These are phyloP conservation scores for Heliconius hortense DNA, from an alignment of 2,888 invertebrate species.

Conservation along the genomic window DNA sequence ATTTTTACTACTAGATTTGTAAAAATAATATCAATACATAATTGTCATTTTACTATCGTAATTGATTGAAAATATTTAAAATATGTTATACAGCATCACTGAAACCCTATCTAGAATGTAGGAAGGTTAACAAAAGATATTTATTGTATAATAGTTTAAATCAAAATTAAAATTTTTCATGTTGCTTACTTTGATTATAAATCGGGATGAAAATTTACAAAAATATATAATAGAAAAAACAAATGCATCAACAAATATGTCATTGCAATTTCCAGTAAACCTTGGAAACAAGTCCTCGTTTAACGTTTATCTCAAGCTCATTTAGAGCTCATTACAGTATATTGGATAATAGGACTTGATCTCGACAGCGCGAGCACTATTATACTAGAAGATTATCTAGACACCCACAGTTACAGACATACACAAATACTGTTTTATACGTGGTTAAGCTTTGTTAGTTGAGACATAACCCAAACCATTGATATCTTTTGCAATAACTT, in stretches of 20 bases:
- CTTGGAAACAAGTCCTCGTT: constrained; percentile 5
- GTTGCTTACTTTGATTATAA: too few relatives aligned
- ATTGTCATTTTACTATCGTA: too few relatives aligned
- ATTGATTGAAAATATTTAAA: too few relatives aligned
- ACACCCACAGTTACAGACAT: constrained; percentile 18
- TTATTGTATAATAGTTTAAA: too few relatives aligned
- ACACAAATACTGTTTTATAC: background rate
- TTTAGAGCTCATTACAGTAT: constrained; percentile 26
- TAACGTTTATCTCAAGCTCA: constrained; percentile 7
- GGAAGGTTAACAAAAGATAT: too few relatives aligned
- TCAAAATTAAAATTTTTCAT: too few relatives aligned
- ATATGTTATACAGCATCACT: too few relatives aligned
- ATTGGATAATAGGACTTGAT: constrained; percentile 34
- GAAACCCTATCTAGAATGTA: too few relatives aligned
- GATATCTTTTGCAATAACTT: too few relatives aligned
- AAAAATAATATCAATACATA: too few relatives aligned
- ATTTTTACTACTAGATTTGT: too few relatives aligned
- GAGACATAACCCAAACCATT: too few relatives aligned
- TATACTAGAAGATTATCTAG: constrained; percentile 23
- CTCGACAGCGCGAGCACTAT: constrained; percentile 26
- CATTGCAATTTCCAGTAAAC: background rate
- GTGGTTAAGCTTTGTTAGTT: background rate
- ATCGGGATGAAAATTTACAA: background rate
- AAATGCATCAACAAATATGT: background rate
- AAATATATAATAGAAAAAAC: background rate